Conservation (phyloP, 2,888 invertebrate species). For the Quadriops clusia region DNA sequence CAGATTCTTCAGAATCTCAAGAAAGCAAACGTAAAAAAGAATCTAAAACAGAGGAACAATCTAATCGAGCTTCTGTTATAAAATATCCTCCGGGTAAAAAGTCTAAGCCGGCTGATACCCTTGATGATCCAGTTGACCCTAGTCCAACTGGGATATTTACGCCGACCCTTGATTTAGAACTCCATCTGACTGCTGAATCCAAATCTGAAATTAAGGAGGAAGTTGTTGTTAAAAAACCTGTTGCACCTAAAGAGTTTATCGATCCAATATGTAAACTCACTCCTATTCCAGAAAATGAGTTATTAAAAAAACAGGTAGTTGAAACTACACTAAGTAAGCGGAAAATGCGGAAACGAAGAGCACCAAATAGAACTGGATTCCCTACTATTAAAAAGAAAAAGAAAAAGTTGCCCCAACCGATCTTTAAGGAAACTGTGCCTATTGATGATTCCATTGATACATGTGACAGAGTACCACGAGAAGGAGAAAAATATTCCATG, state of each 20-base stretch:
- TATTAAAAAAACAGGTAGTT: slow-evolving; percentile 24
- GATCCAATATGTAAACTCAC: slow-evolving; percentile 2
- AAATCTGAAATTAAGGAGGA: no score
- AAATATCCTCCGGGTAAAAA: slow-evolving; percentile 46
- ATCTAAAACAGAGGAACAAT: slow-evolving; percentile 35
- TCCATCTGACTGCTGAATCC: slow-evolving; percentile 27
- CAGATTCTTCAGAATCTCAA: slow-evolving; percentile 34
- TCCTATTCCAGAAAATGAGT: slow-evolving; percentile 18
- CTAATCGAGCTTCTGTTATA: slow-evolving; percentile 44
- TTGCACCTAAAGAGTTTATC: not conserved
- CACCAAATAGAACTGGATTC: slow-evolving; percentile 79
- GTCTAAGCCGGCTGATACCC: slow-evolving; percentile 34
- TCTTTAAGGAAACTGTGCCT: slow-evolving; percentile 11
- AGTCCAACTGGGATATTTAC: slow-evolving; percentile 58
- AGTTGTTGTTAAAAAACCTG: slow-evolving; percentile 3
- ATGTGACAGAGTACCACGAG: slow-evolving; percentile 58
- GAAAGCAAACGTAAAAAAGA: slow-evolving; percentile 43
- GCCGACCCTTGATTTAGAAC: slow-evolving; percentile 54
- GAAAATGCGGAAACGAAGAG: slow-evolving; percentile 53
- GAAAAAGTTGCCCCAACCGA: slow-evolving; percentile 40
- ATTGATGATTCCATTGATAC: slow-evolving; percentile 15
- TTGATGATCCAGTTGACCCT: slow-evolving; percentile 21
- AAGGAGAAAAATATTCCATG: slow-evolving; percentile 53
- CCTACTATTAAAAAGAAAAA: slow-evolving; percentile 76
- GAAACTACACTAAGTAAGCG: slow-evolving; percentile 4